These are phyloP conservation scores for Lingula anatina DNA, from an alignment of 2,888 invertebrate genomes.

Conservation along the genomic window DNA sequence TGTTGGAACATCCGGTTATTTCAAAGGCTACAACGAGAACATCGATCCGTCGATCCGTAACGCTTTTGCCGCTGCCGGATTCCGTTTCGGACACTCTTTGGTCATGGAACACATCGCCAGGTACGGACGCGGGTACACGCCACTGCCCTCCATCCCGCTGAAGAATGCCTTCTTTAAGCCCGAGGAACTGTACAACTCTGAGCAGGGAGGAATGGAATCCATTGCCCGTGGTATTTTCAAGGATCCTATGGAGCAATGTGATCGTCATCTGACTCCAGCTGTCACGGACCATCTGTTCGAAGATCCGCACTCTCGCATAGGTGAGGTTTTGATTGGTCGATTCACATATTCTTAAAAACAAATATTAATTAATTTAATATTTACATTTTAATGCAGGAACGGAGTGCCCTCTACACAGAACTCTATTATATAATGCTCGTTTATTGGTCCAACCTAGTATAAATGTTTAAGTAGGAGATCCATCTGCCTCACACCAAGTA, in stretches of 20 bases:
- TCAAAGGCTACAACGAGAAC: constrained; percentile 73
- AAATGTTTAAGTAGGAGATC: too few relatives aligned
- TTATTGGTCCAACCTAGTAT: too few relatives aligned
- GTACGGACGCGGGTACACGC: too few relatives aligned
- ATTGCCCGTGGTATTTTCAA: constrained; percentile 47
- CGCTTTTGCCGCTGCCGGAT: constrained; percentile 92
- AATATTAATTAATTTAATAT: too few relatives aligned
- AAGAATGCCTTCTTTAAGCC: constrained; percentile 93
- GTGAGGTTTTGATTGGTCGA: too few relatives aligned
- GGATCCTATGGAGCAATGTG: constrained; percentile 76
- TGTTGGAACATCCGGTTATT: constrained; percentile 68
- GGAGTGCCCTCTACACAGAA: too few relatives aligned
- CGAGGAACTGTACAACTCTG: constrained; percentile 68
- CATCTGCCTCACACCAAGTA: too few relatives aligned
- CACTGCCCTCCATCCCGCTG: too few relatives aligned
- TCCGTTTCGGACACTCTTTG: constrained; percentile 88
- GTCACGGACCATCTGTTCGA: constrained; percentile 87
- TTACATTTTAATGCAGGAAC: too few relatives aligned
- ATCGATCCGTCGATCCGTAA: constrained; percentile 84
- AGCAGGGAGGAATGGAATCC: constrained; percentile 17
- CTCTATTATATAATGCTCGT: too few relatives aligned
- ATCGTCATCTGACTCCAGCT: constrained; percentile 80
- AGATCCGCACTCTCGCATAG: constrained; percentile 16
- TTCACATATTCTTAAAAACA: too few relatives aligned
- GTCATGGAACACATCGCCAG: constrained; percentile 94